Conservation (phyloP, 2,113 vertebrate genomes). For the Pycnonotus jocosus region DNA sequence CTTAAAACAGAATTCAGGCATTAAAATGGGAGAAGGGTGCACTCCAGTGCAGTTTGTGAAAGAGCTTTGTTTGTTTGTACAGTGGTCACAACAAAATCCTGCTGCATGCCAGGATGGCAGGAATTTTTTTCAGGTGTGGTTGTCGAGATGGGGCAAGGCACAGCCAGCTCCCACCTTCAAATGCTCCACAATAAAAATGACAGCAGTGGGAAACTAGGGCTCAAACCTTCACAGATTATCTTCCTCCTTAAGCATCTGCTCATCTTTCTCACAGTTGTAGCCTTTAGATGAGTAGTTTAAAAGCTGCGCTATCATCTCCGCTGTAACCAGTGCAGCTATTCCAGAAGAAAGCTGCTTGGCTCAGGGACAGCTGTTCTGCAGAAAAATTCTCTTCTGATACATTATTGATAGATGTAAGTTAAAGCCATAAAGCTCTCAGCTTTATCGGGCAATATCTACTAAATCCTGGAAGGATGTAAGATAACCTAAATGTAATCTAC, state of each 20-base stretch:
- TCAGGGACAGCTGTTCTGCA: constrained; percentile 30
- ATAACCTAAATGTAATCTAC: constrained; percentile 54
- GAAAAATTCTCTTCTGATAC: constrained; percentile 60
- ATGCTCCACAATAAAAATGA: neutral
- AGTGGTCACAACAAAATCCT: neutral
- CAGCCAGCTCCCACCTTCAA: neutral
- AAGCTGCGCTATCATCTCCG: neutral
- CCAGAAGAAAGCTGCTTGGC: constrained; percentile 31
- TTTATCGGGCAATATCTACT: constrained; percentile 55
- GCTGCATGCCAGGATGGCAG: neutral
- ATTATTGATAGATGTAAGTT: constrained; percentile 70
- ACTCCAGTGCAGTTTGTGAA: neutral
- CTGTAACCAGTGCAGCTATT: constrained; percentile 1
- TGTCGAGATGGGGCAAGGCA: neutral
- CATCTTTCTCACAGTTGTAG: neutral
- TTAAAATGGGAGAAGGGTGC: neutral
- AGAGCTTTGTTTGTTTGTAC: neutral
- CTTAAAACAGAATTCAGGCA: neutral
- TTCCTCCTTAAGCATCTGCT: neutral
- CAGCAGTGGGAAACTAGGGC: neutral
- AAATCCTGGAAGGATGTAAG: constrained; percentile 44
- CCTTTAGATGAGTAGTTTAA: constrained; percentile 7
- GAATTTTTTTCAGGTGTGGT: neutral
- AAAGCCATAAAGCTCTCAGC: constrained; percentile 45
- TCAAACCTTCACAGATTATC: neutral